A percentile compares a stretch with the other conserved stretches of the same genome.
Conservation (phyloP, 2,888 invertebrate species). For the Brachyptera putata region DNA sequence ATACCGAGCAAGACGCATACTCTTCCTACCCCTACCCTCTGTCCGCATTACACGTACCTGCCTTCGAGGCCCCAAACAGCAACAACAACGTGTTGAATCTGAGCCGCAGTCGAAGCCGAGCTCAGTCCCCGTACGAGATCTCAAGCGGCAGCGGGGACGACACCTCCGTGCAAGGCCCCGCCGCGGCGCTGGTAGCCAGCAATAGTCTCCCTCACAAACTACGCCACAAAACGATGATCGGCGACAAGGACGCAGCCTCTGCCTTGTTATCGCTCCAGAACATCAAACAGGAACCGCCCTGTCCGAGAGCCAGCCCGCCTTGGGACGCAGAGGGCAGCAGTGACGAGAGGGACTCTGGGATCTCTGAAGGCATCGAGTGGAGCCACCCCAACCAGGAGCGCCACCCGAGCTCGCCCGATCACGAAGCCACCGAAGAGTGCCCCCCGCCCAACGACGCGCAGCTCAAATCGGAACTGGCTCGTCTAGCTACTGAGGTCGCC, state of each 20-base stretch:
- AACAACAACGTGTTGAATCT: constrained; percentile 46
- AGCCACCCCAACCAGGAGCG: constrained; percentile 45
- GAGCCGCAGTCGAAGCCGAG: constrained; percentile 41
- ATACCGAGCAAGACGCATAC: constrained; percentile 50
- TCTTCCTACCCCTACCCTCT: constrained; percentile 33
- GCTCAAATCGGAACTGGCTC: constrained; percentile 79
- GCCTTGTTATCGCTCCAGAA: constrained; percentile 77
- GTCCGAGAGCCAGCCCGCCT: constrained; percentile 69
- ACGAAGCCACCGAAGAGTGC: constrained; percentile 47
- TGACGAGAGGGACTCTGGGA: constrained; percentile 86
- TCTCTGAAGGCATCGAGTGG: constrained; percentile 73
- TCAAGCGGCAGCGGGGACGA: constrained; percentile 69
- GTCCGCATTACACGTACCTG: constrained; percentile 47
- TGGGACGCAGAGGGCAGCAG: constrained; percentile 89
- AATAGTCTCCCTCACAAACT: constrained; percentile 84
- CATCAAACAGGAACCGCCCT: constrained; percentile 79
- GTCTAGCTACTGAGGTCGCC: constrained; percentile 87
- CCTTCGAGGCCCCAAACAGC: constrained; percentile 36
- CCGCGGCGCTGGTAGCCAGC: constrained; percentile 46
- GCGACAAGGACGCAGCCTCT: constrained; percentile 78
- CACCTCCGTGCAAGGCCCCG: constrained; percentile 43
- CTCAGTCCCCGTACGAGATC: constrained; percentile 75
- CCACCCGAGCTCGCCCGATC: constrained; percentile 36
- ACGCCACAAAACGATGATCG: constrained; percentile 85
- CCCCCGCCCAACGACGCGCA: constrained; percentile 46